A percentile compares a stretch with the other conserved stretches of the same genome.
Evolutionary conservation across 2,797 vertebrate species (phyloP).

Genomic region (Chaetodon trifasciatus): DNA sequence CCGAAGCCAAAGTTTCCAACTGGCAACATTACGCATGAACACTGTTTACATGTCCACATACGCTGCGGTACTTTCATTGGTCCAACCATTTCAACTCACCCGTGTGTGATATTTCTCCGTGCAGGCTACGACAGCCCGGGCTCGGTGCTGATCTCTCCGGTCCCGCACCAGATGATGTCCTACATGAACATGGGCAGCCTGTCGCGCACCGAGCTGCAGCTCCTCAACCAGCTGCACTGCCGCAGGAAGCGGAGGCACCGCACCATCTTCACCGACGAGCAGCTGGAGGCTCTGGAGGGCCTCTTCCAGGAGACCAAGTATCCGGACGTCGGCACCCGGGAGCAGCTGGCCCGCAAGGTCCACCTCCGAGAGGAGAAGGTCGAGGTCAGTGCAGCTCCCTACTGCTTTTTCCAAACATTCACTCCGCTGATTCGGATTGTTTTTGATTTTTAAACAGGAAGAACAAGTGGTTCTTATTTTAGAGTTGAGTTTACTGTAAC

Average conservation of each 20-base stretch:
- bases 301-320: conserved; percentile 99
- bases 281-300: conserved; percentile 96
- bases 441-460: not conserved
- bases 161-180: conserved; percentile 97
- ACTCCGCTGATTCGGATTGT: not conserved
- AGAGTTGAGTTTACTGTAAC: too few relatives aligned
- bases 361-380: conserved; percentile 98
- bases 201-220: conserved; percentile 95
- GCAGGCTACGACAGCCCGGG: conserved; percentile 93
- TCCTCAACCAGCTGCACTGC: conserved; percentile 97
- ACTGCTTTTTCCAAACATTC: not conserved
- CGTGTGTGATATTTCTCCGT: conserved; percentile 3
- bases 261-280: conserved; percentile 98
- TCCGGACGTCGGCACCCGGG: conserved; percentile 96
- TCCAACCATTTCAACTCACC: not conserved
- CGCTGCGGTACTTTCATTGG: not conserved
- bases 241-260: conserved; percentile 94
- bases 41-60: not conserved
- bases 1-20: not conserved
- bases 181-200: conserved; percentile 97
- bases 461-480: too few relatives aligned
- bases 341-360: conserved; percentile 96
- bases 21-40: not conserved
- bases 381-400: conserved; percentile 86
- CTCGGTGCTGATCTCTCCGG: conserved; percentile 93